Base-by-base conservation (phyloP, 2,797 vertebrate species). In the Cyclura pinguis region DNA sequence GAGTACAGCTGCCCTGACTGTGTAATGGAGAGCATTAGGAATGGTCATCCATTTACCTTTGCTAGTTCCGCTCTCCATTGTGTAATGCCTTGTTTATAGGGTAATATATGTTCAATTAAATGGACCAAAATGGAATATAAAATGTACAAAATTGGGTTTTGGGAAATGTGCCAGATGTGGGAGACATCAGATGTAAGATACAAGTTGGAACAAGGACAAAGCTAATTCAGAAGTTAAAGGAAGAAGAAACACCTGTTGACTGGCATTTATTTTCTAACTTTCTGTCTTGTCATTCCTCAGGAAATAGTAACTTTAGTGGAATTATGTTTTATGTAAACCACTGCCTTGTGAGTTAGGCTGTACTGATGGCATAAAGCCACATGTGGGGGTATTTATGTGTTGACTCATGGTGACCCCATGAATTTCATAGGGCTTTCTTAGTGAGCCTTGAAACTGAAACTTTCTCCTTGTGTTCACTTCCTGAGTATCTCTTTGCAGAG, bases 21-120 rank as follows among this genome's bases (percentile, higher is more conserved):
- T 88, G 50, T 82, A 84, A 84, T 67, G 59, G 73, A 89, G 73
- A 78, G 22, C 81, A 38, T 84, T 29, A 59, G 74, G 83, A 62
- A 84, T 38, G 67, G 57, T 9, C 59, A 12, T 29, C 38, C 10
- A 78, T 85, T 89, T 89, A 22, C 42, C 62, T 78, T 88, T 57
- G 38, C 57, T 69, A 42, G n/a, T 59, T 82, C 55, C 78, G 59
- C 59, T 78, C 84, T 55, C 81, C 24, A 38, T 14, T 67, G 52
- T n/a, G n/a, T 77, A 64, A 64, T 84, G 73, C 47, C 52, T 84
- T 84, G 20, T 84, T 89, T 89, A 84, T 76, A 27, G 57, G 47
- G 77, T 67, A 85, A 78, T 78, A 78, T 87, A 67, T 35, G 47
- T 52, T 67, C 81, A 77, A 85, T 85, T 52, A 7, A 84, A 78